A percentile compares a stretch with the other conserved stretches of the same genome.
These are phyloP conservation scores for Lophotriccus pileatus DNA, from an alignment of 2,797 vertebrate genomes.

Conservation along the genomic window DNA sequence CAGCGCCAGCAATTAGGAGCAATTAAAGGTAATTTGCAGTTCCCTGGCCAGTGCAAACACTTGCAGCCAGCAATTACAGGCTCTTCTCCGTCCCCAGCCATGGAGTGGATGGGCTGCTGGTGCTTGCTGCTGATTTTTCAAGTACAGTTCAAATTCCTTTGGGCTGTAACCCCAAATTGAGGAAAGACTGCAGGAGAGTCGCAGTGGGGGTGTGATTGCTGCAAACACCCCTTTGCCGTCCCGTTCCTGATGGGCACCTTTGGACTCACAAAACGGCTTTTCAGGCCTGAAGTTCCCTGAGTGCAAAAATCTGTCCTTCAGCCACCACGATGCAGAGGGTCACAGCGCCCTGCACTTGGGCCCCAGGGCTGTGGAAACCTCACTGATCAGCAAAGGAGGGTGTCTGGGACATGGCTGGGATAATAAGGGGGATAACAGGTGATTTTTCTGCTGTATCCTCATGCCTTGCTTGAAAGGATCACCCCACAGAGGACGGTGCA, in stretches of 20 bases:
- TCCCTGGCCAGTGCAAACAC: conserved; percentile 39
- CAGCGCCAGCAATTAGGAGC: conserved; percentile 50
- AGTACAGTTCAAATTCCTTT: neutral
- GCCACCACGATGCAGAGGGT: fast-evolving
- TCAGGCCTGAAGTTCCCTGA: neutral
- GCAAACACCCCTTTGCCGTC: neutral
- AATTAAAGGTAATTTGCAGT: conserved; percentile 52
- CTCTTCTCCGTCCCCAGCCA: neutral
- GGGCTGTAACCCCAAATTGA: neutral
- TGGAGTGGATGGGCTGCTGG: neutral
- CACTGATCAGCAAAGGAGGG: neutral
- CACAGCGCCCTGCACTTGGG: neutral
- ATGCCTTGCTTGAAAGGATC: neutral
- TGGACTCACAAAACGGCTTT: neutral
- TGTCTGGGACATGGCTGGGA: fast-evolving
- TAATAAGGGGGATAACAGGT: fast-evolving
- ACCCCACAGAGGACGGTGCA: neutral
- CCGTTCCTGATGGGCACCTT: neutral
- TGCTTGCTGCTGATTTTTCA: neutral
- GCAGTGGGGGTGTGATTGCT: neutral
- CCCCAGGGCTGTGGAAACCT: neutral
- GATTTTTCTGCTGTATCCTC: neutral
- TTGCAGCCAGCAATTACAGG: conserved; percentile 6
- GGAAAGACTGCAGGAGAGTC: neutral
- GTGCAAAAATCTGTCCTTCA: fast-evolving